These are phyloP conservation scores for Microplitis demolitor DNA, from an alignment of 1,140 invertebrate genomes.

Conservation along the genomic window DNA sequence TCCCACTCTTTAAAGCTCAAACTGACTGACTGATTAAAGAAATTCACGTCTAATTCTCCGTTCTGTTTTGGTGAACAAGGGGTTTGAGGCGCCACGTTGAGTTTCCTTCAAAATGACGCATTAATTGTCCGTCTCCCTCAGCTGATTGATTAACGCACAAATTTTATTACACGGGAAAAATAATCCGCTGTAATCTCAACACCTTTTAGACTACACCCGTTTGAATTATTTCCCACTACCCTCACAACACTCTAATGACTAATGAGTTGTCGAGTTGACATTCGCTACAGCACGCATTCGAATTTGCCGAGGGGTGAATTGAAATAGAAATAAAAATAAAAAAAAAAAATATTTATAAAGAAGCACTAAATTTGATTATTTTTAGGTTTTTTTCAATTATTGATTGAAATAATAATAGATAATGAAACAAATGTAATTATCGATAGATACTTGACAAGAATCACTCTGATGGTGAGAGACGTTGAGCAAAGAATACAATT, in stretches of 20 bases:
- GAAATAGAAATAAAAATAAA: background rate
- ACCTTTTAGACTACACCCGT: constrained; percentile 14
- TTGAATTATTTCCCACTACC: background rate
- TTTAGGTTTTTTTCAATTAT: no score
- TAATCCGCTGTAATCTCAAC: constrained; percentile 32
- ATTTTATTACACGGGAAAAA: constrained; percentile 43
- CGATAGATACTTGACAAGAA: no score
- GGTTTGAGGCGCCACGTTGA: background rate
- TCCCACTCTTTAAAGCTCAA: constrained; percentile 15
- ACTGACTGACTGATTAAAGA: constrained; percentile 49
- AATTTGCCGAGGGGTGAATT: background rate
- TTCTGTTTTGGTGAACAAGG: constrained; percentile 8
- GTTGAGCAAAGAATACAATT: no score
- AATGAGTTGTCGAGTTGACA: background rate
- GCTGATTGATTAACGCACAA: constrained; percentile 48
- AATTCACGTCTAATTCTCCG: constrained; percentile 43
- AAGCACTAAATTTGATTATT: background rate
- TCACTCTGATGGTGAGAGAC: no score
- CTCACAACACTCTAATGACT: background rate
- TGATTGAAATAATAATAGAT: no score
- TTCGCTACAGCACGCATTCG: background rate
- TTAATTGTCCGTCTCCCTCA: constrained; percentile 41
- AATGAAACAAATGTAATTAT: no score
- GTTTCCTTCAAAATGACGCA: constrained; percentile 44
- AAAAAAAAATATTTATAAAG: no score